Conservation (phyloP, 2,113 vertebrate genomes). For the Tapirus terrestris region DNA sequence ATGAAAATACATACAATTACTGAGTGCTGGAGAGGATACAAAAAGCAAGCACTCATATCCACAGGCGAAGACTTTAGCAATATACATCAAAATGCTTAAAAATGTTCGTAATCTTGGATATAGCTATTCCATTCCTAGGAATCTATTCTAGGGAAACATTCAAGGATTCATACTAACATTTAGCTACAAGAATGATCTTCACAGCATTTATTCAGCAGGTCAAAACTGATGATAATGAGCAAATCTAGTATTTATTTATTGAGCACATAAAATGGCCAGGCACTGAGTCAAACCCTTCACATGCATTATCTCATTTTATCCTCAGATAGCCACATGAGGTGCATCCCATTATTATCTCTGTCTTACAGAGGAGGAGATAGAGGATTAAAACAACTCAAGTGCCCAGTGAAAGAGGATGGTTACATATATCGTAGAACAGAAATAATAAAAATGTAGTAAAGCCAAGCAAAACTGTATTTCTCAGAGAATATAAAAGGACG, state of each 20-base stretch:
- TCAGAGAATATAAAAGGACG: not conserved
- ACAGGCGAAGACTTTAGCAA: not conserved
- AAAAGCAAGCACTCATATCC: not conserved
- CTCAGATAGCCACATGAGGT: not conserved
- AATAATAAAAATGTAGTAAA: not conserved
- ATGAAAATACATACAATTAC: not conserved
- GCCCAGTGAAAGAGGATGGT: not conserved
- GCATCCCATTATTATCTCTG: not conserved
- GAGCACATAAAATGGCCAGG: slow-evolving; percentile 44
- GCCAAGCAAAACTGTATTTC: not conserved
- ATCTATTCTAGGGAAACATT: not conserved
- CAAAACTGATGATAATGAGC: slow-evolving; percentile 43
- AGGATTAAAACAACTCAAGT: slow-evolving; percentile 1
- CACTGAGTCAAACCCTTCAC: not conserved
- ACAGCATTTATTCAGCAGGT: slow-evolving; percentile 23
- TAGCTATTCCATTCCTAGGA: not conserved
- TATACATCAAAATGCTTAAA: not conserved
- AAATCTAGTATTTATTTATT: slow-evolving; percentile 60
- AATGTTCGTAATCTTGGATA: not conserved
- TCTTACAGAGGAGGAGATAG: slow-evolving; percentile 29
- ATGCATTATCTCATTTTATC: slow-evolving; percentile 38
- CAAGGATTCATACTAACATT: not conserved
- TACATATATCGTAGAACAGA: not conserved
- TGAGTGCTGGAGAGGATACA: not conserved
- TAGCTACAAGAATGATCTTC: not conserved